Evolutionary conservation across 2,888 invertebrate genomes (phyloP).

Genomic region (Melikaiella ostensackeni): DNA sequence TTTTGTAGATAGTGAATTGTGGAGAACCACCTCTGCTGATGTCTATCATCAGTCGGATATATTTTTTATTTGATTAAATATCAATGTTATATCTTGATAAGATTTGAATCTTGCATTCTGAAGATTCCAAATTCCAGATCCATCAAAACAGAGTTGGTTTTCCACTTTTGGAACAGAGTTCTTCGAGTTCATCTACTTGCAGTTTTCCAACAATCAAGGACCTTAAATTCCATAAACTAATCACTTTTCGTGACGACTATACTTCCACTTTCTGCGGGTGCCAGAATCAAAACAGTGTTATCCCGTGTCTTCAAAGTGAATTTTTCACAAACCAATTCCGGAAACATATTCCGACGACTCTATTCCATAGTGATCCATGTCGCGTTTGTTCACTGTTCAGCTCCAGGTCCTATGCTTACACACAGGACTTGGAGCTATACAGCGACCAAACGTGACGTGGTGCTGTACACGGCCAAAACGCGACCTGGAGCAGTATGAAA

Average conservation of each 20-base stretch:
- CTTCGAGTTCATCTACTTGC: background rate
- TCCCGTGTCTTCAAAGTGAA: background rate
- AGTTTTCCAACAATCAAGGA: background rate
- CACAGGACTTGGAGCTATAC: no score
- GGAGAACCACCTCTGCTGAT: constrained; percentile 1
- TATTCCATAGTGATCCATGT: no score
- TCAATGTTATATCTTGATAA: background rate
- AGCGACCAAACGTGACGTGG: no score
- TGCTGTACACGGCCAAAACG: no score
- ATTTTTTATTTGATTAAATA: background rate
- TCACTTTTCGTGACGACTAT: background rate
- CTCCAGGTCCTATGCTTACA: no score
- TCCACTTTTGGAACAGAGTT: background rate
- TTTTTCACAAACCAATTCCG: background rate
- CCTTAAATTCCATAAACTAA: background rate
- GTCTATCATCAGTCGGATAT: background rate
- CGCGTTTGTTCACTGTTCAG: no score
- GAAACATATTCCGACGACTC: background rate
- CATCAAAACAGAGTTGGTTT: constrained; percentile 4
- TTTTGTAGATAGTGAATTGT: background rate
- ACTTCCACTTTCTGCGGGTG: background rate
- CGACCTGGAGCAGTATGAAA: no score
- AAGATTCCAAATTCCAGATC: background rate
- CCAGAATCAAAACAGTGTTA: background rate
- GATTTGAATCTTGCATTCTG: background rate